phyloP scores from a whole-genome alignment of 2,113 vertebrate genomes.

The Muntiacus muntjak region DNA sequence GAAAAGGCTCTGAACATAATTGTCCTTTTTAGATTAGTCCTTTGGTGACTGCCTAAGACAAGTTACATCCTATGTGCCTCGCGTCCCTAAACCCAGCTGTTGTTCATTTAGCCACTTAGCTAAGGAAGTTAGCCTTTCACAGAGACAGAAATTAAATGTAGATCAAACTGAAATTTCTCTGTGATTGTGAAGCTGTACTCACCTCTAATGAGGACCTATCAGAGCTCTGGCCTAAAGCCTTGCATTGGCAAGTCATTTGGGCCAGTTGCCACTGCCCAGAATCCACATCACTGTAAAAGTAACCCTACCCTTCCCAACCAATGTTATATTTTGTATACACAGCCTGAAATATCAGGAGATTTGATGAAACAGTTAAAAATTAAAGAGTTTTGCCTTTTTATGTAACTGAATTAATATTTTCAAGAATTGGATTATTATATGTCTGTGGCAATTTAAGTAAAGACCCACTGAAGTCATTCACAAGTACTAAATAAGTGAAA shows the following conservation, averaged over 20 bases:
- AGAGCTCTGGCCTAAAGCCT: neutral
- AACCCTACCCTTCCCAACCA: neutral
- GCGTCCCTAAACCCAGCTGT: neutral
- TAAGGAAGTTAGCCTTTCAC: neutral
- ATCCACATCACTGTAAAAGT: neutral
- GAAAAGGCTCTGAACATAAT: constrained; percentile 45
- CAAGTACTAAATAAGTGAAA: neutral
- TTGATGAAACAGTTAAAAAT: constrained; percentile 36
- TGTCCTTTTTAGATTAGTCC: constrained; percentile 29
- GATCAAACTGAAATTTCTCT: neutral
- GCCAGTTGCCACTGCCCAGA: neutral
- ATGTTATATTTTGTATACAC: neutral
- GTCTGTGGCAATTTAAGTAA: neutral
- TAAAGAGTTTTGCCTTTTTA: constrained; percentile 8
- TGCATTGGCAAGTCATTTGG: neutral
- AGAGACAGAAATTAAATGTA: neutral
- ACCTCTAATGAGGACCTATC: neutral
- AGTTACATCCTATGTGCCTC: neutral
- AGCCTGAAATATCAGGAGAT: neutral
- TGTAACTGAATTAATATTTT: neutral
- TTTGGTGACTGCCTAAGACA: constrained; percentile 12
- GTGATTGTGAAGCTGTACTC: neutral
- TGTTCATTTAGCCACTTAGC: constrained; percentile 51
- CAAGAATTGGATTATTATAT: constrained; percentile 2
- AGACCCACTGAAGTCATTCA: neutral